Evolutionary conservation across 1,140 invertebrate species (phyloP), one percentile per base, ranked within the genome.

Genomic region (Drosophila ogumai): DNA sequence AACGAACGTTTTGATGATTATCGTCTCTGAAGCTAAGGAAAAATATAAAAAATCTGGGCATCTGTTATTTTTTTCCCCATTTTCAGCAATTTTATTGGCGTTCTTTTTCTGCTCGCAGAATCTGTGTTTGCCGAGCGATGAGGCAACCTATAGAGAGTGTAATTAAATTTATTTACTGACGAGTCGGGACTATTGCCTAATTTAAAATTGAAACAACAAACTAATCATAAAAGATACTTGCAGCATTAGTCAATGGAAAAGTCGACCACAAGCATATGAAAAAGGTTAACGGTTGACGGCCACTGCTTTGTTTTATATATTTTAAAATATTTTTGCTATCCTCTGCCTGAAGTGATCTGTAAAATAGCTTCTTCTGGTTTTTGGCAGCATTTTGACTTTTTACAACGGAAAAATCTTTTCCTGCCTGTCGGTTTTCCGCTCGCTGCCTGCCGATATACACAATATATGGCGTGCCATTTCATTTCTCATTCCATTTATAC

Each of bases 131-230:
- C 52, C 40, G 8, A 54, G 56, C 47, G 72, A 64, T 50, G 40
- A 76, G 68, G 60, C 71, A 71, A 73, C 60, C 65, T 63, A 85
- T 65, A 72, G 60, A 72, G 60, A 47, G 64, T 74, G 84, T 71
- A 87, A 87, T 87, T 87, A 82, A 85, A 80, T 84, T 77, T 77
- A 87, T 84, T 87, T 88, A 88, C 82, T 88, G 67, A 65, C 71
- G 28, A 49, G 54, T 61, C 60, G 67, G 52, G 76, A 79, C 75
- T 61, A 59, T 76, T 59, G 38, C 47, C 41, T 43, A 67, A 56
- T 59, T 79, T 49, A 28, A 17, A 31, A n/a, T 47, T 47, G 2
- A 81, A 75, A 79, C 64, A 75, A 82, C 64, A 79, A 68, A 60
- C 41, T 41, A 49, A 58, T 72, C 64, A 69, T 79, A 78, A 72